A percentile compares a stretch with the other conserved stretches of the same genome.
Conservation (phyloP, 2,113 vertebrate genomes). For the Cyanocitta stelleri region DNA sequence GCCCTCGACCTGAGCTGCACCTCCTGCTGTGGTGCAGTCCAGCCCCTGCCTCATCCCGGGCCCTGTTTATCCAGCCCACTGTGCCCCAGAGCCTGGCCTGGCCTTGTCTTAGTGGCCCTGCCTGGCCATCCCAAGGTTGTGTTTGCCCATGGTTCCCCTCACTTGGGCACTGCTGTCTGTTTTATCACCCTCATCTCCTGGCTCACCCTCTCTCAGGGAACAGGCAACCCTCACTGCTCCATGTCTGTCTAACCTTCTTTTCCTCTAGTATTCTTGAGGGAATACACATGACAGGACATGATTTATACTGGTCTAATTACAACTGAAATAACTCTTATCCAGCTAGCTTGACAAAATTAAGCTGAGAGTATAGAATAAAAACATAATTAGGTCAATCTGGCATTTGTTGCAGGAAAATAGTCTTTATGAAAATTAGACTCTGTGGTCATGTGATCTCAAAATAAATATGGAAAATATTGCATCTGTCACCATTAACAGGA, state of each 20-base stretch:
- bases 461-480: background rate
- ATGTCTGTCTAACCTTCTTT: background rate
- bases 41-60: background rate
- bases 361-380: background rate
- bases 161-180: rapidly evolving
- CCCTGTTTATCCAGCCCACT: too few species aligned
- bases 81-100: background rate
- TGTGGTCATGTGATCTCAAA: background rate
- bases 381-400: background rate
- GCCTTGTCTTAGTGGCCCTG: background rate
- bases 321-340: background rate
- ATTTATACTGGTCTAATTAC: background rate
- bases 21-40: background rate
- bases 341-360: background rate
- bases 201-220: background rate
- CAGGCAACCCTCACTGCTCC: background rate
- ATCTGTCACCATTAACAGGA: background rate
- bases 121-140: background rate
- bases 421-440: background rate
- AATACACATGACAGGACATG: background rate
- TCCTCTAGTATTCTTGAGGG: background rate
- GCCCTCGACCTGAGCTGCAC: background rate
- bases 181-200: background rate
- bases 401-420: background rate
- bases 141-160: background rate